phyloP scores from a whole-genome alignment of 2,113 vertebrate genomes.

The Scomber japonicus region DNA sequence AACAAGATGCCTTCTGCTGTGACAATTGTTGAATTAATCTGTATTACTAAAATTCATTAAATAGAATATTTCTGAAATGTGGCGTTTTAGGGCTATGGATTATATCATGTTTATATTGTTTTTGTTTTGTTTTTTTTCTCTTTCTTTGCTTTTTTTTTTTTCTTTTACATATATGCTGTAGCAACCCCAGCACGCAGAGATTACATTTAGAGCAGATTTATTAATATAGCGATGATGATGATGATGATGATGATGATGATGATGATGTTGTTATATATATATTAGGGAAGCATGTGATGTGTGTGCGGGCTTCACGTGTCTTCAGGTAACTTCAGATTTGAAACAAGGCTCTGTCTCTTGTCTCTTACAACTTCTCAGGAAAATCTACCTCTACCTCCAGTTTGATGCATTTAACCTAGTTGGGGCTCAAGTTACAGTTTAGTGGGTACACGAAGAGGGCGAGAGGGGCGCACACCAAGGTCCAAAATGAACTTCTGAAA shows the following conservation, averaged over 20 bases:
- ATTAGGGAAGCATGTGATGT: conserved; percentile 59
- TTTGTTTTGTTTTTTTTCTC: conserved; percentile 32
- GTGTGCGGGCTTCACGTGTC: conserved; percentile 53
- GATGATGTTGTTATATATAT: conserved; percentile 66
- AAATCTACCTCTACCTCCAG: conserved; percentile 87
- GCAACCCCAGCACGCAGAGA: conserved; percentile 70
- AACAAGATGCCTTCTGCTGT: conserved; percentile 85
- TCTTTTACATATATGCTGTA: conserved; percentile 59
- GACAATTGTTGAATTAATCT: conserved; percentile 82
- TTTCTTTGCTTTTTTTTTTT: conserved; percentile 48
- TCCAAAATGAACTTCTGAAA: conserved; percentile 34
- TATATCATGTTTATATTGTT: conserved; percentile 67
- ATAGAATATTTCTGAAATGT: conserved; percentile 72
- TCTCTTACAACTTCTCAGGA: conserved; percentile 84
- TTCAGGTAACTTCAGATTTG: conserved; percentile 63
- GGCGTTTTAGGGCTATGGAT: conserved; percentile 74
- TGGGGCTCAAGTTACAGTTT: conserved; percentile 77
- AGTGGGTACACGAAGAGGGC: conserved; percentile 47
- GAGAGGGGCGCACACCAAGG: not conserved
- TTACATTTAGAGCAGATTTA: conserved; percentile 71
- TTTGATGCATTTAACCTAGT: conserved; percentile 77
- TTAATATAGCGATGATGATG: conserved; percentile 58
- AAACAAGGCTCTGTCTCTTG: conserved; percentile 70
- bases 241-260: conserved; percentile 35
- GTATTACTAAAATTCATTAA: conserved; percentile 76